Base-by-base conservation (phyloP, 2,113 vertebrate species). In the Leucopsar rothschildi region DNA sequence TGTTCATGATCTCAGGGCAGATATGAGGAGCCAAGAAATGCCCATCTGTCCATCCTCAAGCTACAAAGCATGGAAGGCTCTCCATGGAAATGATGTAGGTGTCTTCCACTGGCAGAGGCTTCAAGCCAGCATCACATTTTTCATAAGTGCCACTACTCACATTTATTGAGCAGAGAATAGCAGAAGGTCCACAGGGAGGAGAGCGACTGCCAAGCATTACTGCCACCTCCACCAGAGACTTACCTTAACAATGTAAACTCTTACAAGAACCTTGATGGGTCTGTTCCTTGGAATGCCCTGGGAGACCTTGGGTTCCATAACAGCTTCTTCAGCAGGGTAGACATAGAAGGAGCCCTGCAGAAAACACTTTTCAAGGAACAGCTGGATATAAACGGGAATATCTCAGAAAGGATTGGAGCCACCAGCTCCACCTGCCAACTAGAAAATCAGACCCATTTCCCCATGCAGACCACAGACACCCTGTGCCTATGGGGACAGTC, bases 171-270 rank as follows among this genome's bases (percentile, higher is more conserved):
- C 39, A 77, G 37, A 66, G 40, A 75, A 60, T 4, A 23, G 75
- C 37, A 80, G 71, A 50, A 71, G n/a, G 16, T 78, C 31, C 75
- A 39, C 5, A 68, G 53, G 28, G 25, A 68, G 10, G 22, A 35
- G 16, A 88, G 65, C 88, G 78, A 64, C 6, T 0, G 18, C 39
- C 37, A 52, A 47, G 59, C 23, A 37, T 45, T 47, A 27, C 16
- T 37, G 65, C 39, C 40, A n/a, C 52, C 66, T 37, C 9, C 45
- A 73, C 39, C 37, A 77, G 49, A 61, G 31, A 78, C 98, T 97
- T 82, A 99, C 99, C 98, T 99, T 99, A 40, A 99, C 84, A 2
- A 99, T 90, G 94, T 99, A 99, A 78, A 99, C 97, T 95, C 99
- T 97, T 17, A 99, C 96, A 75, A 99, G 98, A 56, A 99, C 98